Percentiles rank a stretch among this genome's conserved stretches.
Evolutionary conservation across 2,113 vertebrate genomes (phyloP).

Genomic region (Sakesphorus luctuosus): DNA sequence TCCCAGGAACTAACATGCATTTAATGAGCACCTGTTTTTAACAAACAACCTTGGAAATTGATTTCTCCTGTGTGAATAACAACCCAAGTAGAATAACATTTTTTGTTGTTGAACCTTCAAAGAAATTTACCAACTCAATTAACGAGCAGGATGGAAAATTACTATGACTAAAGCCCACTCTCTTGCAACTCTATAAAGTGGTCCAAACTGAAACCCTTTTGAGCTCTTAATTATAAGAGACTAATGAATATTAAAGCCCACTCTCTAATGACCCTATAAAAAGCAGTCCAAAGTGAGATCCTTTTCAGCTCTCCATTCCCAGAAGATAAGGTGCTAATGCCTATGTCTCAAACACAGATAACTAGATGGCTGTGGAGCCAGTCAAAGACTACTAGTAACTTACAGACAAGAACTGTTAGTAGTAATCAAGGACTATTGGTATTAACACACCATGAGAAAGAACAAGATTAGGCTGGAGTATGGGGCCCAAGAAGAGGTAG

Average conservation of each 20-base stretch:
- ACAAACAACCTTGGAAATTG: neutral
- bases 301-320: neutral
- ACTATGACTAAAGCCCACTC: neutral
- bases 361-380: neutral
- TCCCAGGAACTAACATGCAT: neutral
- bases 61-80: neutral
- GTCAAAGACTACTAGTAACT: neutral
- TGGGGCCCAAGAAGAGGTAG: neutral
- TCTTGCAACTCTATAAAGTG: neutral
- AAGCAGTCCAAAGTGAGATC: neutral
- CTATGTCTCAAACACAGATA: neutral
- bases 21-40: neutral
- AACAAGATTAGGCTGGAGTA: neutral
- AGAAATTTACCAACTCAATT: neutral
- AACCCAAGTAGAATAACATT: neutral
- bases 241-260: neutral
- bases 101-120: neutral
- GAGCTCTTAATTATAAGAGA: neutral
- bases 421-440: neutral
- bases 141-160: neutral
- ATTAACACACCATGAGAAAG: neutral
- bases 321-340: neutral
- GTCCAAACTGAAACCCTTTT: neutral
- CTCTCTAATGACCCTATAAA: neutral
- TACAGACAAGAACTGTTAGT: neutral